phyloP scores from a whole-genome alignment of 1,140 invertebrate genomes.

The Ylistrum balloti region DNA sequence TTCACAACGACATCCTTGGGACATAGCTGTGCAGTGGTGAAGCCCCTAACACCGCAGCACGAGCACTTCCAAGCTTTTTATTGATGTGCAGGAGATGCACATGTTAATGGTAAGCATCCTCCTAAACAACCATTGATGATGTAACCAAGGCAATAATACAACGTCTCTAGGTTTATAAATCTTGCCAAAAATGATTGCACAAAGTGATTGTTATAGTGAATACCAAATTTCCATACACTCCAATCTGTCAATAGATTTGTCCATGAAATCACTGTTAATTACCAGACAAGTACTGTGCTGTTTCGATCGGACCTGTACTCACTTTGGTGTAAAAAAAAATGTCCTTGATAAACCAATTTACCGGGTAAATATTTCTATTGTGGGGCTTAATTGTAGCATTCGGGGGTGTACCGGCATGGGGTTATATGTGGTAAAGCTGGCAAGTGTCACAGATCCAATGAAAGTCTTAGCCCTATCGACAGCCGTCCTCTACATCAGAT shows the following conservation, averaged over 20 bases:
- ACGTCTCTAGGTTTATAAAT: constrained; percentile 4
- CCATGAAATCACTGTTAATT: not conserved
- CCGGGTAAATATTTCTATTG: not conserved
- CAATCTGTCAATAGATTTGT: constrained; percentile 27
- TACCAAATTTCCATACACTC: not conserved
- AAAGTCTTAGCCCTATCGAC: constrained; percentile 13
- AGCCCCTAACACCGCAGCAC: not conserved
- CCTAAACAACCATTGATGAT: not conserved
- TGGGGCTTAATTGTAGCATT: not conserved
- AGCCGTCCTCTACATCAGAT: constrained; percentile 31
- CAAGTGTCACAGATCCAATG: not conserved
- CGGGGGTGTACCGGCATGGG: not conserved
- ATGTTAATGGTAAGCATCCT: constrained; percentile 21
- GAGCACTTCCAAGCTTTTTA: constrained; percentile 13
- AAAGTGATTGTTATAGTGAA: not conserved
- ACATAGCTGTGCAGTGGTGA: not conserved
- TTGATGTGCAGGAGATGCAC: constrained; percentile 15
- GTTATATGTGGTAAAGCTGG: not conserved
- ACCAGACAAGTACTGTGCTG: not conserved
- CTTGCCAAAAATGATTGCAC: not conserved
- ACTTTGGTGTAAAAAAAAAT: not conserved
- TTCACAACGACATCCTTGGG: not conserved
- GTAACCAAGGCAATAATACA: not conserved
- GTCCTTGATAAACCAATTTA: too few species aligned
- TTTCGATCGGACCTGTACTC: not conserved